Evolutionary conservation across 2,113 vertebrate genomes (phyloP).

Genomic region (Hipposideros armiger): DNA sequence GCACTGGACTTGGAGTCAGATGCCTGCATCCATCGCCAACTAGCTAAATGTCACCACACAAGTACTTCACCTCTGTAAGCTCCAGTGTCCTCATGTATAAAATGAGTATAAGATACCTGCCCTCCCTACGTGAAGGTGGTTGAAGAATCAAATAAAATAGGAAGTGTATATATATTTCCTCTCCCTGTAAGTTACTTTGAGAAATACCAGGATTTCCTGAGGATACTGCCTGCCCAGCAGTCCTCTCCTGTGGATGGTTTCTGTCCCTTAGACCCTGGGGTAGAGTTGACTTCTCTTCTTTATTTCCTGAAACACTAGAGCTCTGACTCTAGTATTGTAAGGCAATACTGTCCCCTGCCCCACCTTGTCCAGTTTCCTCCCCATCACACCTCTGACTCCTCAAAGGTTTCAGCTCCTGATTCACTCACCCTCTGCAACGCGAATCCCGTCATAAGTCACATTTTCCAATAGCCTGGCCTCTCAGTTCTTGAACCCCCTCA

Average conservation of each 20-base stretch:
- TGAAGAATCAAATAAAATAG: not conserved
- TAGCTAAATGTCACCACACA: not conserved
- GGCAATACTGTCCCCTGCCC: not conserved
- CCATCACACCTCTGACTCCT: not conserved
- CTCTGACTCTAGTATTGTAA: not conserved
- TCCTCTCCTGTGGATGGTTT: not conserved
- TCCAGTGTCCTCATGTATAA: not conserved
- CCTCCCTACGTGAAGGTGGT: not conserved
- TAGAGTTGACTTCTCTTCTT: not conserved
- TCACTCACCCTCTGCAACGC: not conserved
- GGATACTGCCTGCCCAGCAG: not conserved
- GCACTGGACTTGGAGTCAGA: not conserved
- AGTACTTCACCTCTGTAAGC: not conserved
- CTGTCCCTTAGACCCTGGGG: not conserved
- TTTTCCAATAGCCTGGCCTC: not conserved
- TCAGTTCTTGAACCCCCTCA: not conserved
- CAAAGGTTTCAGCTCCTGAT: not conserved
- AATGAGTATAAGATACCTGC: not conserved
- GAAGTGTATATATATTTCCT: rapidly evolving
- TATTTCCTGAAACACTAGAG: not conserved
- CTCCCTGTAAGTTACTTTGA: not conserved
- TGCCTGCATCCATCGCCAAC: not conserved
- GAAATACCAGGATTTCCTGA: not conserved
- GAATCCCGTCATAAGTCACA: not conserved
- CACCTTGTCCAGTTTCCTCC: not conserved